Evolutionary conservation across 2,113 vertebrate species (phyloP), one percentile per base, ranked within the genome.

Genomic region (Catharus fuscescens): DNA sequence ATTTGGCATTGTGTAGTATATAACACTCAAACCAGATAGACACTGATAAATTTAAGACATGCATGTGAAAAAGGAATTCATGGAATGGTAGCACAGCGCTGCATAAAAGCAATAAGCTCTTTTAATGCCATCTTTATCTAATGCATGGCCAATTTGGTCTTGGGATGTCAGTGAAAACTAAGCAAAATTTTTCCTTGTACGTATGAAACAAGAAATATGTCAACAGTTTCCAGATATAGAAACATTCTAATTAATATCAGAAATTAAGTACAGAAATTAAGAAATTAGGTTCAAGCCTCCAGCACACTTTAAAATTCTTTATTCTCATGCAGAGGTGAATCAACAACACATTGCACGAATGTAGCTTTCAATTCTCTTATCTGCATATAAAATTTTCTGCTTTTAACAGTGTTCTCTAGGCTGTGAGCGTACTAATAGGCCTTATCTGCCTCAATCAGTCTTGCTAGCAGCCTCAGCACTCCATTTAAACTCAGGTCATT

Each of bases 161-260:
- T 38, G 8, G 9, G 7, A 64, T 52, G 13, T 34, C 23, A 10
- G 16, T 48, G 29, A 85, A 92, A 92, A 50, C 9, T 16, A 45
- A 66, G 5, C 1, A 52, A 90, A 64, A 8, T 24, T 38, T 59
- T 15, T 34, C 14, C 17, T 44, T 0, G 0, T 54, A 57, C 48
- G 61, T 34, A 28, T 5, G 9, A 91, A 50, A 15, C 8, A 53
- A 70, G 47, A 61, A 56, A 17, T 7, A 34, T 34, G 20, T 29
- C 16, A 67, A 21, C 3, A 42, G 9, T 59, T 65, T 73, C 56
- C 23, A 71, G 15, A 9, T 50, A 25, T 9, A 80, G 14, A 31
- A 57, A 36, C 7, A 54, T 28, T 70, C 9, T 36, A 70, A 61
- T 21, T 21, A 78, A 53, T 4, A 34, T 73, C 32, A n/a, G 38